These are phyloP conservation scores for Ctenosaura bakeri DNA, from an alignment of 2,797 vertebrate genomes.

Conservation along the genomic window DNA sequence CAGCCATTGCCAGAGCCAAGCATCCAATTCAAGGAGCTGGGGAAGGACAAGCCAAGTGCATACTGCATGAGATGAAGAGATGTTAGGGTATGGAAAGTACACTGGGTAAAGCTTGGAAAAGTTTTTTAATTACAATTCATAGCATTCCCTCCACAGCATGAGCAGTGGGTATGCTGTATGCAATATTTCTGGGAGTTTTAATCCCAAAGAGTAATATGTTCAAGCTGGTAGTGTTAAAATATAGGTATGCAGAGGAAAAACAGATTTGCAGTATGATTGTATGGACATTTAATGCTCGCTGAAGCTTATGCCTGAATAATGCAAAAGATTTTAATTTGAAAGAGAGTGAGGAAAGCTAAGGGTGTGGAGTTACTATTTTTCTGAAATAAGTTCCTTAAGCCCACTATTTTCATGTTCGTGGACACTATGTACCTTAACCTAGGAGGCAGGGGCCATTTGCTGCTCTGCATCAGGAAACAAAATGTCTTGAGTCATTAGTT, in stretches of 20 bases:
- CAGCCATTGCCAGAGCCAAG: background rate
- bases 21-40: background rate
- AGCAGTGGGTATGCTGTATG: too few species aligned
- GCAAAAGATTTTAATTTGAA: background rate
- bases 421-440: background rate
- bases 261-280: background rate
- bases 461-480: background rate
- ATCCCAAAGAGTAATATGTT: too few species aligned
- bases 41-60: background rate
- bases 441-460: too few species aligned
- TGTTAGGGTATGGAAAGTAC: too few species aligned
- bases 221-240: background rate
- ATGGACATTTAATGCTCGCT: background rate
- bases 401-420: background rate
- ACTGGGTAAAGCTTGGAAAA: too few species aligned
- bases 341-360: background rate
- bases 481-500: background rate
- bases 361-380: background rate
- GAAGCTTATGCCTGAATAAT: background rate
- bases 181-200: too few species aligned
- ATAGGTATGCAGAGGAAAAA: background rate
- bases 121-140: too few species aligned
- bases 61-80: background rate
- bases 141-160: too few species aligned
- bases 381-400: background rate